phyloP scores from a whole-genome alignment of 2,797 vertebrate species.

The Tympanoctomys barrerae region DNA sequence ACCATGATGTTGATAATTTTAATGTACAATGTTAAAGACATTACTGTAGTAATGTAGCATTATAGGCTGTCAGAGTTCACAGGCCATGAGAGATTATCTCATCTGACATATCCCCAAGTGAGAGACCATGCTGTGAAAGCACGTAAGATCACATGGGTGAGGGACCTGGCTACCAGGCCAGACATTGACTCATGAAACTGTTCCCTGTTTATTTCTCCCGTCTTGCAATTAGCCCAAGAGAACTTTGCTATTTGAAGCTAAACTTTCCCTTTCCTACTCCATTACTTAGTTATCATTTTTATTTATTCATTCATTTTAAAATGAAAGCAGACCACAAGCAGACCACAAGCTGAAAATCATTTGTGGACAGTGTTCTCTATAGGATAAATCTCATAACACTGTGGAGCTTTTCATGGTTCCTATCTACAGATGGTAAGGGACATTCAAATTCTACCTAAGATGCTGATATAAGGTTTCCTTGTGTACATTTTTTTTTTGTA shows the following conservation, averaged over 20 bases:
- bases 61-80: not conserved
- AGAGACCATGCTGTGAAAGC: not conserved
- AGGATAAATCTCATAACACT: not conserved
- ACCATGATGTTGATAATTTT: not conserved
- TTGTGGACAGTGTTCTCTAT: not conserved
- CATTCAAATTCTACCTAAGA: conserved; percentile 44
- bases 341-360: not conserved
- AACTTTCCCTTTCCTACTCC: not conserved
- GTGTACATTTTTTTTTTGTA: not conserved
- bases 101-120: not conserved
- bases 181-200: not conserved
- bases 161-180: not conserved
- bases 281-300: not conserved
- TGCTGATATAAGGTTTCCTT: not conserved
- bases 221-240: conserved; percentile 31
- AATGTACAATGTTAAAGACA: not conserved
- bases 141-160: not conserved
- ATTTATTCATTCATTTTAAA: conserved; percentile 33
- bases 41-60: not conserved
- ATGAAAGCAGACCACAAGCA: not conserved
- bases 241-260: not conserved
- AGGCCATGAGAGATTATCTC: not conserved
- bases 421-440: not conserved
- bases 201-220: not conserved
- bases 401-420: not conserved